A percentile compares a stretch with the other conserved stretches of the same genome.
Conservation (phyloP, 1,140 invertebrate species). For the Brachystomella parvula region DNA sequence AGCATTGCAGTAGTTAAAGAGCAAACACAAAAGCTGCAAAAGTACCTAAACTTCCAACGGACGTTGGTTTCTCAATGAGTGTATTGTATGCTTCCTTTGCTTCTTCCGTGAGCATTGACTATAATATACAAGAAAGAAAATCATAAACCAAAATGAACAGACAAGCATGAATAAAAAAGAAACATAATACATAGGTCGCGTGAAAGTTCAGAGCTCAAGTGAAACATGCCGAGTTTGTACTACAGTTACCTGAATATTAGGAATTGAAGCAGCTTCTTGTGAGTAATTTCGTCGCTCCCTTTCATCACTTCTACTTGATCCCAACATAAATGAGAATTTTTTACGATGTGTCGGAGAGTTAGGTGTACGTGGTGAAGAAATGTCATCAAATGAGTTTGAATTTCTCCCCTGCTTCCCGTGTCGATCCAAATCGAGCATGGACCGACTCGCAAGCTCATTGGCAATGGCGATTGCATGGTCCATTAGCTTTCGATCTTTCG, state of each 20-base stretch:
- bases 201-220: not conserved
- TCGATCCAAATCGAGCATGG: constrained; percentile 70
- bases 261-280: constrained; percentile 79
- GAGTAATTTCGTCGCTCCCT: constrained; percentile 74
- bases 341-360: constrained; percentile 66
- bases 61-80: constrained; percentile 64
- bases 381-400: constrained; percentile 46
- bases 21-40: constrained; percentile 5
- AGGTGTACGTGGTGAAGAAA: constrained; percentile 54
- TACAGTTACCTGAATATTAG: constrained; percentile 67
- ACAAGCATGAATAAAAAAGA: constrained; percentile 15
- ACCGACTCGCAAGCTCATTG: constrained; percentile 79
- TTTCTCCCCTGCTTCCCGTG: constrained; percentile 39
- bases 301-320: constrained; percentile 44
- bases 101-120: constrained; percentile 50
- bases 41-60: constrained; percentile 34
- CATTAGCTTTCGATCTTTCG: constrained; percentile 83
- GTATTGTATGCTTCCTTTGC: constrained; percentile 83
- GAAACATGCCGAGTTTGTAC: constrained; percentile 31
- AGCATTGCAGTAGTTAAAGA: no score
- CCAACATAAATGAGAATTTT: constrained; percentile 82
- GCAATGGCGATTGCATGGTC: constrained; percentile 89
- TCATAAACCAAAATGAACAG: constrained; percentile 32
- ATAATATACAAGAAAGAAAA: constrained; percentile 32
- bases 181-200: constrained; percentile 20